Percentiles rank a stretch among this genome's conserved stretches.
These are phyloP conservation scores for Datnioides undecimradiatus DNA, from an alignment of 2,113 vertebrate species.

Conservation along the genomic window DNA sequence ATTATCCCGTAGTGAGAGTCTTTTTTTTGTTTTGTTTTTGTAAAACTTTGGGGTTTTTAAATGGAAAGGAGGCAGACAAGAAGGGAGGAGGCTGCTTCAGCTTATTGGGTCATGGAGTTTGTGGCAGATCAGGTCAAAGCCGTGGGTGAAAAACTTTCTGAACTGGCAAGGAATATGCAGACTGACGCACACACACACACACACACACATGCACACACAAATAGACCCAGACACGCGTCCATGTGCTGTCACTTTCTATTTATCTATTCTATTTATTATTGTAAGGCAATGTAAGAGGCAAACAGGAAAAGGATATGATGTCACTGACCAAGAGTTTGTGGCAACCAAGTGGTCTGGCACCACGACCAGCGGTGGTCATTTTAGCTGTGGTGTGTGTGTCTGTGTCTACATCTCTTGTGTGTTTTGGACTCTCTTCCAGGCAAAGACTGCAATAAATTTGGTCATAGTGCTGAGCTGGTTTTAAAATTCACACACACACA, in stretches of 20 bases:
- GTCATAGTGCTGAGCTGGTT: conserved; percentile 78
- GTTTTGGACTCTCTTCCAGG: conserved; percentile 73
- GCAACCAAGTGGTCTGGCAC: conserved; percentile 73
- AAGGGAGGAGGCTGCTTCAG: conserved; percentile 64
- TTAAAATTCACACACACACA: conserved; percentile 48
- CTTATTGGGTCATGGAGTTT: conserved; percentile 76
- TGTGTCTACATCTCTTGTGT: conserved; percentile 68
- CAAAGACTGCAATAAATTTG: conserved; percentile 75
- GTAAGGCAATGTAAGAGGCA: conserved; percentile 63
- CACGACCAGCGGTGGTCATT: conserved; percentile 64
- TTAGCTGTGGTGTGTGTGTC: conserved; percentile 71
- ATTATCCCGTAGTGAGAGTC: conserved; percentile 20
- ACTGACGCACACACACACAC: conserved; percentile 19
- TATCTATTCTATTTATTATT: conserved; percentile 77
- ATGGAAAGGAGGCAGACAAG: conserved; percentile 53
- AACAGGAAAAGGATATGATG: conserved; percentile 81
- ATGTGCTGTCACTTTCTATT: conserved; percentile 74
- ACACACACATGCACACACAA: conserved; percentile 26
- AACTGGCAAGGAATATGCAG: conserved; percentile 50
- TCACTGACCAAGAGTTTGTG: conserved; percentile 74
- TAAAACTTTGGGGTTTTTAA: conserved; percentile 31
- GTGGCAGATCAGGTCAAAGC: conserved; percentile 73
- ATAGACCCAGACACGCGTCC: conserved; percentile 44
- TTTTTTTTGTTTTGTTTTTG: not conserved
- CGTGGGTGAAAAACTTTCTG: conserved; percentile 64